Percentiles rank a stretch among this genome's conserved stretches.
Conservation (phyloP, 2,888 invertebrate genomes). For the Rotaria magnacalcarata region DNA sequence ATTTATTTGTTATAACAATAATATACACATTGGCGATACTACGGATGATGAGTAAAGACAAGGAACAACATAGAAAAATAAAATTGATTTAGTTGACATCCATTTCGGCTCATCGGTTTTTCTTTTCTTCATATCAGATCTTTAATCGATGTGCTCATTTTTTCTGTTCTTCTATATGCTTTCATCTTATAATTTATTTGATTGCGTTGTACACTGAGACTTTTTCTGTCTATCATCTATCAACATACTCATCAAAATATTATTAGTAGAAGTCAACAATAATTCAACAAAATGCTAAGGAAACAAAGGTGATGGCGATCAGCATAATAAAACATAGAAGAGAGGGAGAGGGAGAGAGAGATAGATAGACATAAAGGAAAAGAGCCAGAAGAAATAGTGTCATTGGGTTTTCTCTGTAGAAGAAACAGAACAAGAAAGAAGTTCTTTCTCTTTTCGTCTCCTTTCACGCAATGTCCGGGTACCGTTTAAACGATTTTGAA, state of each 20-base stretch:
- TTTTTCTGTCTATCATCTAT: not conserved
- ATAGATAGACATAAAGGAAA: not conserved
- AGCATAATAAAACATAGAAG: not conserved
- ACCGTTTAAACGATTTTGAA: not conserved
- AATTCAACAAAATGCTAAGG: not conserved
- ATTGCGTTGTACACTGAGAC: not conserved
- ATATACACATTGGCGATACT: not conserved
- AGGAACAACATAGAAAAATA: not conserved
- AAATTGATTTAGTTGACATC: slow-evolving; percentile 8
- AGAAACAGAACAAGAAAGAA: not conserved
- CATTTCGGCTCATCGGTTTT: not conserved
- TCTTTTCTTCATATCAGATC: not conserved
- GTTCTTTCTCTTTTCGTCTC: not conserved
- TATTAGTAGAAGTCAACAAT: not conserved
- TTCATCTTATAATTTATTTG: not conserved
- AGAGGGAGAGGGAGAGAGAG: not conserved
- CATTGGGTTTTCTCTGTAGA: not conserved
- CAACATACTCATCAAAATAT: not conserved
- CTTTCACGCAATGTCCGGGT: not conserved
- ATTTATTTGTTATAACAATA: not conserved
- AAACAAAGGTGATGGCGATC: not conserved
- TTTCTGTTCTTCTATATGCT: slow-evolving; percentile 1
- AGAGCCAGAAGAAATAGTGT: not conserved
- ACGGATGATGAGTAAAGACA: not conserved
- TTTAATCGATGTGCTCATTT: not conserved